These are phyloP conservation scores for Colius striatus DNA, from an alignment of 2,113 vertebrate genomes.

Conservation along the genomic window DNA sequence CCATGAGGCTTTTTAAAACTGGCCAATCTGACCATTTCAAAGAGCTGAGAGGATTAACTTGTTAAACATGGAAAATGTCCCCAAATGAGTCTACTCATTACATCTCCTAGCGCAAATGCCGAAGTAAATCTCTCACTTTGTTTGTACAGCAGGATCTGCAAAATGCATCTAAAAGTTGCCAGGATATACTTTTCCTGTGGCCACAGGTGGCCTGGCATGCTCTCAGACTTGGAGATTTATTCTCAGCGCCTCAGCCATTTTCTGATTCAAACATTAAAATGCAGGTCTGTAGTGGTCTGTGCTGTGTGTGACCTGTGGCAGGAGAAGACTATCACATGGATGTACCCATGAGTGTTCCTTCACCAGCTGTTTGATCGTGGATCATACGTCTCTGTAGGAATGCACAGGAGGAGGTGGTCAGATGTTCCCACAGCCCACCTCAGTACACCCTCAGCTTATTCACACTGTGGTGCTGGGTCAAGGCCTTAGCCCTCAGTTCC, in stretches of 20 bases:
- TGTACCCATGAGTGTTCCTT: background rate
- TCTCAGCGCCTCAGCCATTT: rapidly evolving
- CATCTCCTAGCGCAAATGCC: constrained; percentile 8
- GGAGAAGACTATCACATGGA: rapidly evolving
- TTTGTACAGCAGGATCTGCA: constrained; percentile 7
- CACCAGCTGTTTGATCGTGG: background rate
- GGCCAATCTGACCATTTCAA: background rate
- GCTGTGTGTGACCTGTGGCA: background rate
- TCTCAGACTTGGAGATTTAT: background rate
- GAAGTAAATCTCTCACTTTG: constrained; percentile 11
- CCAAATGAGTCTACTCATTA: background rate
- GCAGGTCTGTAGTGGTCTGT: background rate
- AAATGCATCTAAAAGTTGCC: constrained; percentile 25
- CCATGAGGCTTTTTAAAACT: background rate
- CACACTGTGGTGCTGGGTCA: rapidly evolving
- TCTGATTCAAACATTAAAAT: background rate
- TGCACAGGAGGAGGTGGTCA: background rate
- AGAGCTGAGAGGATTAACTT: constrained; percentile 20
- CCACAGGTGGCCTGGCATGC: background rate
- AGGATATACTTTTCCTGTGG: constrained; percentile 17
- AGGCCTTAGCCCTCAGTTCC: background rate
- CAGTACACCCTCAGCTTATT: background rate
- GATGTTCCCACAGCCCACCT: background rate
- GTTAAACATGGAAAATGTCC: constrained; percentile 15
- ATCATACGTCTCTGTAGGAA: background rate